Evolutionary conservation across 2,888 invertebrate genomes (phyloP).

Genomic region (Hydrotaea cyrtoneurina): DNA sequence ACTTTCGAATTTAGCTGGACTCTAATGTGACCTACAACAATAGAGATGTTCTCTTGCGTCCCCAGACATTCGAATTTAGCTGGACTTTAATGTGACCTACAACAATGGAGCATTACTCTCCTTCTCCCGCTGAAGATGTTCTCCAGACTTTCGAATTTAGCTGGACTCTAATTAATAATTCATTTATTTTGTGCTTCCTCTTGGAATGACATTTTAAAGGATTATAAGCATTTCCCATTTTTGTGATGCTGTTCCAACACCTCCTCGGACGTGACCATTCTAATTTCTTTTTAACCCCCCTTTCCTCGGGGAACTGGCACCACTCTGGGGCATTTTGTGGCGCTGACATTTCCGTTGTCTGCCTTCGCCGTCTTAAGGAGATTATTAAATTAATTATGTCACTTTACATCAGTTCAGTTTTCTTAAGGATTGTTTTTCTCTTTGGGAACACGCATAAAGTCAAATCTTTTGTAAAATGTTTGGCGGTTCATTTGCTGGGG

Average conservation of each 20-base stretch:
- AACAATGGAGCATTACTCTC: too few species aligned
- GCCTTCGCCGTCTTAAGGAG: background rate
- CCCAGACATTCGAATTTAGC: too few species aligned
- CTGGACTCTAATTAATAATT: too few species aligned
- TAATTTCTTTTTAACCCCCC: slow-evolving; percentile 46
- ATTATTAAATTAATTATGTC: slow-evolving; percentile 63
- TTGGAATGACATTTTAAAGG: too few species aligned
- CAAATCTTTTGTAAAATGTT: slow-evolving; percentile 50
- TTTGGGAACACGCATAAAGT: slow-evolving; percentile 39
- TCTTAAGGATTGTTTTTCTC: too few species aligned
- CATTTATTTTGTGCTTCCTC: too few species aligned
- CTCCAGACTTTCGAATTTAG: too few species aligned
- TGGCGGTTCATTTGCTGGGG: slow-evolving; percentile 44
- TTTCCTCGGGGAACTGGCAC: slow-evolving; percentile 43
- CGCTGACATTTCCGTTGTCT: background rate
- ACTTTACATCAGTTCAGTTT: slow-evolving; percentile 42
- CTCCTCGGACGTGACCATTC: background rate
- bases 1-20: too few species aligned
- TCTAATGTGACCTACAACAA: too few species aligned
- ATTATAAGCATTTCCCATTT: background rate
- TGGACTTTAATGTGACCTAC: too few species aligned
- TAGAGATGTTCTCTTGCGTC: too few species aligned
- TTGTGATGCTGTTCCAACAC: background rate
- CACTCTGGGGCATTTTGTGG: background rate
- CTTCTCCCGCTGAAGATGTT: too few species aligned